A percentile compares a stretch with the other conserved stretches of the same genome.
phyloP scores from a whole-genome alignment of 2,888 invertebrate species.

The Amitus sp. region DNA sequence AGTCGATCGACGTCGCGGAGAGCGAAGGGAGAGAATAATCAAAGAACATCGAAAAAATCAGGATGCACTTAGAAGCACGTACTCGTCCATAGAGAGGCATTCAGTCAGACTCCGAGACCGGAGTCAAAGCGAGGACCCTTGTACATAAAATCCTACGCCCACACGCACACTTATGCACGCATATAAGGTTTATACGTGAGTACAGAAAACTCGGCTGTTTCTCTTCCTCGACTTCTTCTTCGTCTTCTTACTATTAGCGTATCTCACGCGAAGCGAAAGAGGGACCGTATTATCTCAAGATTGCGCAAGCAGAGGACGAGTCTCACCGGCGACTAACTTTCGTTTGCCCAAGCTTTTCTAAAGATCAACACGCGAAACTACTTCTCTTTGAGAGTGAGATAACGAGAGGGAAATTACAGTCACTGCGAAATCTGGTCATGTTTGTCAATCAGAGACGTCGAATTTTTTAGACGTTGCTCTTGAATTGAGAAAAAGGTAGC shows the following conservation, averaged over 20 bases:
- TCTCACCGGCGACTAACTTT: slow-evolving; percentile 3
- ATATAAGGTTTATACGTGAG: neutral
- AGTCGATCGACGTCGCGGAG: slow-evolving; percentile 13
- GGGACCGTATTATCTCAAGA: slow-evolving; percentile 6
- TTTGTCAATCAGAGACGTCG: no score
- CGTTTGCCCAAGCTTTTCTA: slow-evolving; percentile 1
- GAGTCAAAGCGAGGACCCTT: slow-evolving; percentile 63
- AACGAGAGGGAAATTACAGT: slow-evolving; percentile 1
- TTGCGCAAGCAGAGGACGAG: neutral
- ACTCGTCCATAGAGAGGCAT: slow-evolving; percentile 58
- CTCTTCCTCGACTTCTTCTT: slow-evolving; percentile 15
- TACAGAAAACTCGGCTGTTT: slow-evolving; percentile 4
- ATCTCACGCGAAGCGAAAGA: slow-evolving; percentile 9
- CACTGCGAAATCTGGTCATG: no score
- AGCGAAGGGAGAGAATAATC: slow-evolving; percentile 44
- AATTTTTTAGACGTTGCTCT: no score
- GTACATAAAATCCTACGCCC: slow-evolving; percentile 8
- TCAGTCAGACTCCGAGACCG: slow-evolving; percentile 55
- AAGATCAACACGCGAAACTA: slow-evolving; percentile 1
- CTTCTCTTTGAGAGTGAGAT: neutral
- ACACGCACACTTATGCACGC: slow-evolving; percentile 11
- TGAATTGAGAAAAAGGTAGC: no score
- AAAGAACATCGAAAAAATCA: slow-evolving; percentile 54
- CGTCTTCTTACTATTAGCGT: slow-evolving; percentile 18
- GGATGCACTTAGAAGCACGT: slow-evolving; percentile 59